These are phyloP conservation scores for Oryctes rhinoceros DNA, from an alignment of 1,140 invertebrate genomes.

Conservation along the genomic window DNA sequence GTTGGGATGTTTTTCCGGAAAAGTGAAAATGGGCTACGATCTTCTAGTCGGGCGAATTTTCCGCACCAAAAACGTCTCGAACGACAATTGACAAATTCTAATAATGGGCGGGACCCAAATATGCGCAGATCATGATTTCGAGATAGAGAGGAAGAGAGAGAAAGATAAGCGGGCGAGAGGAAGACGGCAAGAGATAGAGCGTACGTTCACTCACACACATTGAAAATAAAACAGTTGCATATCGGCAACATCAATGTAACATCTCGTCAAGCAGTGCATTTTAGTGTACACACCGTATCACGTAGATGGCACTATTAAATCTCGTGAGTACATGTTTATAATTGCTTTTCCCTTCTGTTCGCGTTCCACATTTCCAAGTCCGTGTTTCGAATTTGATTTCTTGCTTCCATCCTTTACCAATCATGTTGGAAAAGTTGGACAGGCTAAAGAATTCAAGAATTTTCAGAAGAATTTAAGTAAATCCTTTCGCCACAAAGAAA, in stretches of 20 bases:
- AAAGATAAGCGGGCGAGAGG: background rate
- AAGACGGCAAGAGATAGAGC: background rate
- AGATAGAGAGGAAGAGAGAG: conserved; percentile 3
- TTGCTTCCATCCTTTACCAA: too few relatives aligned
- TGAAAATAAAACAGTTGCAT: conserved; percentile 36
- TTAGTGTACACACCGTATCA: conserved; percentile 28
- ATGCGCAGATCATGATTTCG: conserved; percentile 27
- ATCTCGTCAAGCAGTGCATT: conserved; percentile 33
- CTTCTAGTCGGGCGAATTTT: conserved; percentile 15
- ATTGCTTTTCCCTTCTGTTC: background rate
- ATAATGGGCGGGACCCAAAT: conserved; percentile 35
- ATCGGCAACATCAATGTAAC: conserved; percentile 35
- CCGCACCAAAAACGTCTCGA: conserved; percentile 3
- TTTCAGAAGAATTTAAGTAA: too few relatives aligned
- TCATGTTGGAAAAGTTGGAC: too few relatives aligned
- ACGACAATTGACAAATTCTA: conserved; percentile 31
- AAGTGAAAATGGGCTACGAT: conserved; percentile 28
- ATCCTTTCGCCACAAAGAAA: too few relatives aligned
- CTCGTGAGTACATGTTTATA: conserved; percentile 26
- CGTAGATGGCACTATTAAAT: conserved; percentile 29
- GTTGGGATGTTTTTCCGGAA: conserved; percentile 17
- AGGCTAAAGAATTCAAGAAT: too few relatives aligned
- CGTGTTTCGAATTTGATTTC: background rate
- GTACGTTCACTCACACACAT: conserved; percentile 32
- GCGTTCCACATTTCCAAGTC: background rate